Percentiles rank a stretch among this genome's conserved stretches.
Evolutionary conservation across 2,888 invertebrate species (phyloP).

Genomic region (Agonopterix alstromeriana): DNA sequence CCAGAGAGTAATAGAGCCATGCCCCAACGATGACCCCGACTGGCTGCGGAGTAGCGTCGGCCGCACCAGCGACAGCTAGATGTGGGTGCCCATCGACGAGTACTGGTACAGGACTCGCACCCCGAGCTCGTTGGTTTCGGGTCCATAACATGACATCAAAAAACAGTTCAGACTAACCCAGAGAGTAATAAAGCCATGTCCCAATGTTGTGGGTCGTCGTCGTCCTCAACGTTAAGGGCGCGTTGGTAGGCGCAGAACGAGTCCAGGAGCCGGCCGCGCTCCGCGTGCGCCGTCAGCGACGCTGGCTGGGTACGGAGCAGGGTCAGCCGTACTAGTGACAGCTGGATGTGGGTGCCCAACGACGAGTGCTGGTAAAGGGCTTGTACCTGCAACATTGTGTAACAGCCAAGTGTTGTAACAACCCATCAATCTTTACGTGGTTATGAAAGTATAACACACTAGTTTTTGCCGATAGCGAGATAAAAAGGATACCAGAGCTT

Average conservation of each 20-base stretch:
- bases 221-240: slow-evolving; percentile 79
- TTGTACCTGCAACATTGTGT: slow-evolving; percentile 77
- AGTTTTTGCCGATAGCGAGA: too few species aligned
- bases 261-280: slow-evolving; percentile 81
- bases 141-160: too few species aligned
- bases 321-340: slow-evolving; percentile 83
- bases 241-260: slow-evolving; percentile 85
- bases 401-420: background rate
- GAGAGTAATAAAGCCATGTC: slow-evolving; percentile 87
- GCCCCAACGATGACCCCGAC: slow-evolving; percentile 86
- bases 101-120: slow-evolving; percentile 89
- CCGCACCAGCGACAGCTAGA: slow-evolving; percentile 82
- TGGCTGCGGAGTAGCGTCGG: slow-evolving; percentile 83
- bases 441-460: too few species aligned
- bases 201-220: slow-evolving; percentile 85
- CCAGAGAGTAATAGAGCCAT: slow-evolving; percentile 87
- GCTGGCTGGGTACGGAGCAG: slow-evolving; percentile 81
- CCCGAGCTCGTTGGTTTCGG: slow-evolving; percentile 32
- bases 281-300: slow-evolving; percentile 79
- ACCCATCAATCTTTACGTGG: background rate
- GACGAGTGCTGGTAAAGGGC: slow-evolving; percentile 87
- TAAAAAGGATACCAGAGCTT: too few species aligned
- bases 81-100: slow-evolving; percentile 79
- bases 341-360: slow-evolving; percentile 79
- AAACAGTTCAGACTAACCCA: slow-evolving; percentile 62